Evolutionary conservation across 2,113 vertebrate species (phyloP), one percentile per base, ranked within the genome.

Genomic region (Sapajus apella): DNA sequence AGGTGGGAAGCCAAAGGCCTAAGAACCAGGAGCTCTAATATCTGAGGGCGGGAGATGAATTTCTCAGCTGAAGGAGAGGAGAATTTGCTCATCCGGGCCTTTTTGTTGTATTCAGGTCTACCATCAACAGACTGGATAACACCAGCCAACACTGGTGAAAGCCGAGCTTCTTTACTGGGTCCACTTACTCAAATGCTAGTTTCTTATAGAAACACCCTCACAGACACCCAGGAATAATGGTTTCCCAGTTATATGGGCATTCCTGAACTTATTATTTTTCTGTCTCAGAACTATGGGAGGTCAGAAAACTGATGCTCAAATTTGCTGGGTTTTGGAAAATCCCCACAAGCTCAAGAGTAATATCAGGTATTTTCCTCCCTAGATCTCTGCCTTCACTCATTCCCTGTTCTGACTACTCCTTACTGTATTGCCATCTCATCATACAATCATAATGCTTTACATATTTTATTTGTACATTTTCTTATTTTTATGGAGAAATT

Each of bases 21-120:
- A 87, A 55, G 43, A 27, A 87, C 21, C 14, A n/a, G 2, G 18
- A 25, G 10, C 20, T 27, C 18, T 8, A 23, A n/a, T 68, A 18
- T 45, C 18, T n/a, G 13, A 55, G 52, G 20, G 25, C 25, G 64
- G 23, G 68, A 84, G 55, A 32, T 30, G 30, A 32, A 35, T 35
- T 18, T 64, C 9, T n/a, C 23, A 50, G 73, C 11, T 85, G 47
- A 30, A 32, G 27, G 9, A 52, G 32, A 35, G 66, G 18, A 7
- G n/a, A 43, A 16, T 66, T 17, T 3, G 2, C 8, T 0, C 50
- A 6, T 35, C 13, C 14, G 5, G 25, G 30, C n/a, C 3, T 10
- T 23, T 45, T 56, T n/a, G 18, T n/a, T 83, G 20, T 45, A 45
- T 45, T 55, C 8, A 35, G 9, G 9, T 43, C 5, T 4, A 5